Evolutionary conservation across 2,888 invertebrate species (phyloP).

Genomic region (Apotomis turbidana): DNA sequence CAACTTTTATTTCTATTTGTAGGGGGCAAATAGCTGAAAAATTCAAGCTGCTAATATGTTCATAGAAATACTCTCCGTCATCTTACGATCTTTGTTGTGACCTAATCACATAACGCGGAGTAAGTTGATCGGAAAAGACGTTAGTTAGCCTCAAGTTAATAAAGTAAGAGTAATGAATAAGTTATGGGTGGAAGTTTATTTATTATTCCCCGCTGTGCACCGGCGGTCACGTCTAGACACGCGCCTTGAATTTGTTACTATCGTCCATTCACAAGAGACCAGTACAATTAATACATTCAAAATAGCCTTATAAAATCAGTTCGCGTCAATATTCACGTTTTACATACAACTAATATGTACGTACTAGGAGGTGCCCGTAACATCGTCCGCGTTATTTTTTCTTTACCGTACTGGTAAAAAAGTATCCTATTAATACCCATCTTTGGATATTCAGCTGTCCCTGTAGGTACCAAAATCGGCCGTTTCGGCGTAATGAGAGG

Average conservation of each 20-base stretch:
- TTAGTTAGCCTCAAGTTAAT: slow-evolving; percentile 6
- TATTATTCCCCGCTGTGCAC: slow-evolving; percentile 64
- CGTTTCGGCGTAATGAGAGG: too few species aligned
- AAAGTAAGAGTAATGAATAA: slow-evolving; percentile 34
- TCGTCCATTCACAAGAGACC: slow-evolving; percentile 63
- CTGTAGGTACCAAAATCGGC: too few species aligned
- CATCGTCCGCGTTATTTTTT: too few species aligned
- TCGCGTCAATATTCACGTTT: background rate
- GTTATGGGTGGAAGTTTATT: slow-evolving; percentile 49
- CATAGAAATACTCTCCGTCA: too few species aligned
- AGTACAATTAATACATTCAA: slow-evolving; percentile 48
- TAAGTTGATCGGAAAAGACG: slow-evolving; percentile 16
- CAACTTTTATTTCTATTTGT: too few species aligned
- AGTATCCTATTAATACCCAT: too few species aligned
- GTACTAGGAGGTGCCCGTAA: too few species aligned
- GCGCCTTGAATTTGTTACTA: slow-evolving; percentile 62
- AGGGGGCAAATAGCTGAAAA: too few species aligned
- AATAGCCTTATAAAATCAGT: background rate
- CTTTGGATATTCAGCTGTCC: too few species aligned
- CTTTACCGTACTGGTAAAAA: too few species aligned
- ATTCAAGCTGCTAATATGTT: too few species aligned
- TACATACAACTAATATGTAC: too few species aligned
- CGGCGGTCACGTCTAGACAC: slow-evolving; percentile 69
- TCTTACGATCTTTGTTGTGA: background rate
- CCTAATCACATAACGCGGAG: background rate